Percentiles rank a stretch among this genome's conserved stretches.
Conservation (phyloP, 2,888 invertebrate species). For the Apoda limacodes region DNA sequence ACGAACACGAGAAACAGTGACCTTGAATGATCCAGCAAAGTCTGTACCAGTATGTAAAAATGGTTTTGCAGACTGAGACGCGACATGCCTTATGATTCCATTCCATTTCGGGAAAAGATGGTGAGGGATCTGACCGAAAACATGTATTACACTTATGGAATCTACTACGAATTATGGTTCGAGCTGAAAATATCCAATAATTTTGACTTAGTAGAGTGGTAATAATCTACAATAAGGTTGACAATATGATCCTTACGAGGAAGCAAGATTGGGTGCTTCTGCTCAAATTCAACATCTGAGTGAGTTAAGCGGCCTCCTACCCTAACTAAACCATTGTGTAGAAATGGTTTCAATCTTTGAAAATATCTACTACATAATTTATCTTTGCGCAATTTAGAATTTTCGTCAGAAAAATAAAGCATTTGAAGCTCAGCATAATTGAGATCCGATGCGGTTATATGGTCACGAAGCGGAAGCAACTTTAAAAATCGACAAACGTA, state of each 20-base stretch:
- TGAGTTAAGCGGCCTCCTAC: conserved; percentile 8
- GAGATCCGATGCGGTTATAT: conserved; percentile 3
- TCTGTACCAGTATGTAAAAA: conserved; percentile 12
- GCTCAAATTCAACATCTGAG: conserved; percentile 1
- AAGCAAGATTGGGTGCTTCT: conserved; percentile 11
- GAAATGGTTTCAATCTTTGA: conserved; percentile 2
- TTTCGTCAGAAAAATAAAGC: conserved; percentile 1
- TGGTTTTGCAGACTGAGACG: conserved; percentile 7
- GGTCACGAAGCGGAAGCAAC: background rate
- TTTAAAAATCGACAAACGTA: conserved; percentile 4
- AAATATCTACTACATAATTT: conserved; percentile 1
- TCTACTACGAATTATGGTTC: background rate
- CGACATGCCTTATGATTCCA: conserved; percentile 8
- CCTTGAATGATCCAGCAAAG: no score
- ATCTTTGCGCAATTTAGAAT: background rate
- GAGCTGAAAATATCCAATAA: conserved; percentile 5
- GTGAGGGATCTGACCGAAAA: conserved; percentile 1
- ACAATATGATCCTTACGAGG: conserved; percentile 6
- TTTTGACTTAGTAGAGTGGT: conserved; percentile 9
- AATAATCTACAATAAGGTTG: conserved; percentile 10
- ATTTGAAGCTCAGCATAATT: conserved; percentile 2
- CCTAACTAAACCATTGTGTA: conserved; percentile 5
- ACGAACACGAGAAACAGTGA: no score
- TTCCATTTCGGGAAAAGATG: conserved; percentile 12
- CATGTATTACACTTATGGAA: conserved; percentile 1